These are phyloP conservation scores for Pseudomyrmex concolor DNA, from an alignment of 1,140 invertebrate genomes.

Conservation along the genomic window DNA sequence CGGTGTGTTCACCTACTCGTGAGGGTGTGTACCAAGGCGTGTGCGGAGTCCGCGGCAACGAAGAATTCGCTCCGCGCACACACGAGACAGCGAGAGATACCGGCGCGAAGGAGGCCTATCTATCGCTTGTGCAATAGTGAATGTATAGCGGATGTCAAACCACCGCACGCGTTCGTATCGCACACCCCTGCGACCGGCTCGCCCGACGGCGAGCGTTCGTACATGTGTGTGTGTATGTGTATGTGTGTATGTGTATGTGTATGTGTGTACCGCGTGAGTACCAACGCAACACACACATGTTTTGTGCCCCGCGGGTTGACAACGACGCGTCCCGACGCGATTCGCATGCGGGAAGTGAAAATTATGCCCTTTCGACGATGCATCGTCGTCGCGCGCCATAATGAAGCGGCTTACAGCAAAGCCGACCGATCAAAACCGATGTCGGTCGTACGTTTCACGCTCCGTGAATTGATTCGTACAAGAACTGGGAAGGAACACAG, in stretches of 20 bases:
- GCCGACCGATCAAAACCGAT: not conserved
- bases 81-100: conserved; percentile 69
- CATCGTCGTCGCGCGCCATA: not conserved
- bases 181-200: conserved; percentile 65
- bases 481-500: not conserved
- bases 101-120: conserved; percentile 75
- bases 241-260: not conserved
- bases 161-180: conserved; percentile 66
- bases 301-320: conserved; percentile 61
- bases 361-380: not conserved
- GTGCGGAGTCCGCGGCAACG: conserved; percentile 72
- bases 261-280: not conserved
- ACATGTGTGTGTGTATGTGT: not conserved
- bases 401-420: not conserved
- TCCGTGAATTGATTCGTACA: not conserved
- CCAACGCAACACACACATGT: not conserved
- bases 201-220: too few species aligned
- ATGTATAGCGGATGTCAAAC: conserved; percentile 82
- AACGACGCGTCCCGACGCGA: conserved; percentile 50
- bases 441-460: not conserved
- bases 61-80: conserved; percentile 75
- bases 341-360: conserved; percentile 65
- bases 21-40: conserved; percentile 80
- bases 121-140: conserved; percentile 81
- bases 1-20: conserved; percentile 73